Conservation (phyloP, 2,113 vertebrate genomes). For the Dasyurus viverrinus region DNA sequence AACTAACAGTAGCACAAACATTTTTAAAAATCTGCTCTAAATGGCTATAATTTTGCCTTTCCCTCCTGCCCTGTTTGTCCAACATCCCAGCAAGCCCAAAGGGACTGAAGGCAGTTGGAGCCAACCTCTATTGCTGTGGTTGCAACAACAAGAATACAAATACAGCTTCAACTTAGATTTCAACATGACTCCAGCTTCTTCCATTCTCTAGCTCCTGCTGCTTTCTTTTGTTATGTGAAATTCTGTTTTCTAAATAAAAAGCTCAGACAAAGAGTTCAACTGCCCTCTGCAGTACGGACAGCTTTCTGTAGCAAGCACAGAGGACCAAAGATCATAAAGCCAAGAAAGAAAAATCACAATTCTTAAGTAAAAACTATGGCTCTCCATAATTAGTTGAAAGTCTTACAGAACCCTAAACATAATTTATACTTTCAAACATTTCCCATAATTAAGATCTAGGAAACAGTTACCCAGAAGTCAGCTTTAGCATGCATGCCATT, state of each 20-base stretch:
- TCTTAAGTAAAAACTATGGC: neutral
- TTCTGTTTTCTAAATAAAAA: slow-evolving; percentile 53
- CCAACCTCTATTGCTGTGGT: slow-evolving; percentile 42
- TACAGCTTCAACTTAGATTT: slow-evolving; percentile 39
- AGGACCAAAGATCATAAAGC: neutral
- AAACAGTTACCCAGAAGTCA: neutral
- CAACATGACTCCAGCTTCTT: neutral
- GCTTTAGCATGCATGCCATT: neutral
- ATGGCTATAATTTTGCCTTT: neutral
- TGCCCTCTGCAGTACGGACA: slow-evolving; percentile 54
- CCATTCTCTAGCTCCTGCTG: slow-evolving; percentile 5
- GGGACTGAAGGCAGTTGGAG: slow-evolving; percentile 44
- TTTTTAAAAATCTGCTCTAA: neutral
- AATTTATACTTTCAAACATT: slow-evolving; percentile 26
- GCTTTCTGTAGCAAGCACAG: slow-evolving; percentile 24
- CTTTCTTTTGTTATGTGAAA: slow-evolving; percentile 54
- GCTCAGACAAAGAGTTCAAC: slow-evolving; percentile 57
- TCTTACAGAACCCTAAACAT: neutral
- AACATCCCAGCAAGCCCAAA: slow-evolving; percentile 48
- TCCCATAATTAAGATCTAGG: neutral
- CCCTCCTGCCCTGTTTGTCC: slow-evolving; percentile 21
- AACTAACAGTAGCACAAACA: accelerated
- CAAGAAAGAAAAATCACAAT: neutral
- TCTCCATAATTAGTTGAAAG: slow-evolving; percentile 10
- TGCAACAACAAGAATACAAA: slow-evolving; percentile 54